Conservation (phyloP, 2,888 invertebrate species). For the Andrena dorsata region DNA sequence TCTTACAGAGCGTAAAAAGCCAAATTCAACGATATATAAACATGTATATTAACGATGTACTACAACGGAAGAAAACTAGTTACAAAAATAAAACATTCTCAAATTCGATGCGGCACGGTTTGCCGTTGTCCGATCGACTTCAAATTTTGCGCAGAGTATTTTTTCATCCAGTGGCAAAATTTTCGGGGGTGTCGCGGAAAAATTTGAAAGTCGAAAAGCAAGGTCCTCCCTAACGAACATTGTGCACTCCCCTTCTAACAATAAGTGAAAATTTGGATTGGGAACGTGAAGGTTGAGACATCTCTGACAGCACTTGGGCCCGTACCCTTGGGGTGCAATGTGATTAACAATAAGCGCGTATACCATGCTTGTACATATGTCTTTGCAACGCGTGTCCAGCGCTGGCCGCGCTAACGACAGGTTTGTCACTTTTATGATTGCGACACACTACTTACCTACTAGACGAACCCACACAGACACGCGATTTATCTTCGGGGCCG, state of each 20-base stretch:
- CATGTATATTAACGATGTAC: no score
- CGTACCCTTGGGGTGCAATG: conserved; percentile 39
- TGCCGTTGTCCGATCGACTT: no score
- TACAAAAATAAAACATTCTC: no score
- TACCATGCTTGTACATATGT: conserved; percentile 42
- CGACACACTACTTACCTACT: conserved; percentile 74
- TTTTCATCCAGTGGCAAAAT: no score
- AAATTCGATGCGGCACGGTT: no score
- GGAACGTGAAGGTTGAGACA: not conserved
- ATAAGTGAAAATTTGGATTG: not conserved
- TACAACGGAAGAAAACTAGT: no score
- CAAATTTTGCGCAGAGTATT: no score
- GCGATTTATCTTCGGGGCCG: conserved; percentile 47
- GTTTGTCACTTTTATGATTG: conserved; percentile 75
- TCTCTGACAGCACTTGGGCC: conserved; percentile 1
- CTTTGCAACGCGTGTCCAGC: conserved; percentile 53
- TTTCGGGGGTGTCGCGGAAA: no score
- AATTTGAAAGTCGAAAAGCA: no score
- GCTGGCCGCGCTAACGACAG: conserved; percentile 67
- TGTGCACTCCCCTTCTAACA: not conserved
- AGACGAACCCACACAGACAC: conserved; percentile 62
- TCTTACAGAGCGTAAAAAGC: not conserved
- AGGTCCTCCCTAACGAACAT: no score
- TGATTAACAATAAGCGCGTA: conserved; percentile 45
- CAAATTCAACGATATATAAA: no score